These are phyloP conservation scores for Paraplagusia blochii DNA, from an alignment of 2,113 vertebrate species.

Conservation along the genomic window DNA sequence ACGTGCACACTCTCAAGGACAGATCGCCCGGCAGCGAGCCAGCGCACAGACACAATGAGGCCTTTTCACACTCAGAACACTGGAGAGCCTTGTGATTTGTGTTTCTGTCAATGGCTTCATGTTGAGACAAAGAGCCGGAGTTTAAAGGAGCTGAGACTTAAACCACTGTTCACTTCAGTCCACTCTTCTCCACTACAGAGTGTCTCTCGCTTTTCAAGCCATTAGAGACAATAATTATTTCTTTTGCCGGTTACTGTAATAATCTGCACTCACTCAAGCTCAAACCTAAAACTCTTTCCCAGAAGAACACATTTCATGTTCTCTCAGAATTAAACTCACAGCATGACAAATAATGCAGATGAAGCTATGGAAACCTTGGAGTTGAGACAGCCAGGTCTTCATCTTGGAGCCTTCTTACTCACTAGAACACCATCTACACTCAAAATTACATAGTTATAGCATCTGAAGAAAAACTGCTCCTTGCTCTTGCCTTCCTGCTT, in stretches of 20 bases:
- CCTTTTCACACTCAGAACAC: constrained; percentile 10
- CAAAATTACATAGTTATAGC: too few species aligned
- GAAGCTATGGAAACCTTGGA: constrained; percentile 15
- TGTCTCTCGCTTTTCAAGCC: constrained; percentile 42
- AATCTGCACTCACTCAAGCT: constrained; percentile 50
- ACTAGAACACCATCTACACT: too few species aligned
- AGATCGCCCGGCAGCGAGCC: background rate
- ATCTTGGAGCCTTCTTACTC: too few species aligned
- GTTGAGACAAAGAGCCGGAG: constrained; percentile 7
- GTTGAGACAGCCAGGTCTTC: too few species aligned
- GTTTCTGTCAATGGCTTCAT: constrained; percentile 16
- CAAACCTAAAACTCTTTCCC: constrained; percentile 40
- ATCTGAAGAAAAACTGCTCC: too few species aligned
- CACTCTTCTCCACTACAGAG: constrained; percentile 20
- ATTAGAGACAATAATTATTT: constrained; percentile 41
- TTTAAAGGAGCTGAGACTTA: constrained; percentile 13
- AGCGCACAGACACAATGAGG: constrained; percentile 4
- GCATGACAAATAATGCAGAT: constrained; percentile 56
- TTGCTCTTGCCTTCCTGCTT: too few species aligned
- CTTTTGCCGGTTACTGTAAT: constrained; percentile 52
- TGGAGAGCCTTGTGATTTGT: constrained; percentile 16
- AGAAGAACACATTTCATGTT: constrained; percentile 38
- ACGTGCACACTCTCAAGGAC: background rate
- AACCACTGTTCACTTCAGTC: constrained; percentile 33
- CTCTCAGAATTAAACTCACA: constrained; percentile 37